Evolutionary conservation across 2,888 invertebrate species (phyloP).

Genomic region (Drosophila stalkeri): DNA sequence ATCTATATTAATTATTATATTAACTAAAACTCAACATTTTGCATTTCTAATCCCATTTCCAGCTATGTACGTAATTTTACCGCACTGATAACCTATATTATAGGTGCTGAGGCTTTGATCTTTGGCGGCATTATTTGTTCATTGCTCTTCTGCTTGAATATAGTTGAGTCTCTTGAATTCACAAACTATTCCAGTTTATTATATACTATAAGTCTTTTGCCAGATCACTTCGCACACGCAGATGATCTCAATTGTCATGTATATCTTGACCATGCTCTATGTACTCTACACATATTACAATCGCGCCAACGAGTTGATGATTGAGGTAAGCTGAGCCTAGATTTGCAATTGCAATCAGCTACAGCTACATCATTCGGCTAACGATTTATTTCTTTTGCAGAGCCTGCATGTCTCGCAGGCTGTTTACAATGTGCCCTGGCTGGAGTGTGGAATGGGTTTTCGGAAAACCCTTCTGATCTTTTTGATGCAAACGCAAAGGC

Average conservation of each 20-base stretch:
- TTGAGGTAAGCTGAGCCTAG: conserved; percentile 69
- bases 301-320: conserved; percentile 81
- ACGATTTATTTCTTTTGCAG: conserved; percentile 49
- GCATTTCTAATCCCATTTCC: conserved; percentile 6
- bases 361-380: not conserved
- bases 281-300: conserved; percentile 83
- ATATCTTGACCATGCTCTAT: conserved; percentile 81
- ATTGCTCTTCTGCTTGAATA: conserved; percentile 80
- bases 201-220: not conserved
- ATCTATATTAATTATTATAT: not conserved
- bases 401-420: conserved; percentile 76
- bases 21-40: not conserved
- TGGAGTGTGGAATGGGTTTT: conserved; percentile 66
- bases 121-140: conserved; percentile 77
- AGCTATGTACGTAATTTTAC: conserved; percentile 79
- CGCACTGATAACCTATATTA: conserved; percentile 75
- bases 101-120: conserved; percentile 77
- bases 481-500: conserved; percentile 77
- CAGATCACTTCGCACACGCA: conserved; percentile 40
- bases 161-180: conserved; percentile 55
- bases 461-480: conserved; percentile 77
- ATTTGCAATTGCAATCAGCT: not conserved
- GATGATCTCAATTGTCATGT: conserved; percentile 74
- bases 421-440: conserved; percentile 82
- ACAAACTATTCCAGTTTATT: not conserved